Conservation (phyloP, 2,888 invertebrate genomes). For the Erebia aethiops region DNA sequence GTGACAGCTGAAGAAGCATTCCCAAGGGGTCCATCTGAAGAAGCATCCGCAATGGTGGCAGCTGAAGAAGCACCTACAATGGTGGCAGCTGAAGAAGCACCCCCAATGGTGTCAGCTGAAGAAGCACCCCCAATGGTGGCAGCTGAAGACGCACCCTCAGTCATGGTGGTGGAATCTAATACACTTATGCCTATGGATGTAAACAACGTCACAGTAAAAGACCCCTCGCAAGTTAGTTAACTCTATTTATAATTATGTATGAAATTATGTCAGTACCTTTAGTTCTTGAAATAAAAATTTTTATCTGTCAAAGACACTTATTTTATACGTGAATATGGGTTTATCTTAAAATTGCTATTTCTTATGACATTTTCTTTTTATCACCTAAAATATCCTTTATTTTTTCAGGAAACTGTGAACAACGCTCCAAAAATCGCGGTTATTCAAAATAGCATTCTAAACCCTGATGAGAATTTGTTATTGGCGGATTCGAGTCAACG, state of each 20-base stretch:
- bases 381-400: too few relatives aligned
- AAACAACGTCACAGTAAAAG: conserved; percentile 5
- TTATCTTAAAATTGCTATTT: neutral
- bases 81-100: conserved; percentile 6
- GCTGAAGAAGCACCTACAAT: neutral
- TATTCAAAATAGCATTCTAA: too few relatives aligned
- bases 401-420: too few relatives aligned
- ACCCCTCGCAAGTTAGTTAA: conserved; percentile 6
- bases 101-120: conserved; percentile 1
- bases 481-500: too few relatives aligned
- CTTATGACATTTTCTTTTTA: too few relatives aligned
- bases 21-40: conserved; percentile 4
- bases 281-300: conserved; percentile 1
- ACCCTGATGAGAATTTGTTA: too few relatives aligned
- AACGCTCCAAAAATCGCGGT: too few relatives aligned
- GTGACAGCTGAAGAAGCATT: conserved; percentile 3
- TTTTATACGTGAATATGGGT: conserved; percentile 6
- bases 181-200: conserved; percentile 2
- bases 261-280: conserved; percentile 6
- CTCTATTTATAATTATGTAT: conserved; percentile 7
- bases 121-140: conserved; percentile 1
- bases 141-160: conserved; percentile 6
- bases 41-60: neutral
- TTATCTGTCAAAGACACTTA: conserved; percentile 6
- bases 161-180: conserved; percentile 1